These are phyloP conservation scores for Neosalanx taihuensis DNA, from an alignment of 2,797 vertebrate species.

Conservation along the genomic window DNA sequence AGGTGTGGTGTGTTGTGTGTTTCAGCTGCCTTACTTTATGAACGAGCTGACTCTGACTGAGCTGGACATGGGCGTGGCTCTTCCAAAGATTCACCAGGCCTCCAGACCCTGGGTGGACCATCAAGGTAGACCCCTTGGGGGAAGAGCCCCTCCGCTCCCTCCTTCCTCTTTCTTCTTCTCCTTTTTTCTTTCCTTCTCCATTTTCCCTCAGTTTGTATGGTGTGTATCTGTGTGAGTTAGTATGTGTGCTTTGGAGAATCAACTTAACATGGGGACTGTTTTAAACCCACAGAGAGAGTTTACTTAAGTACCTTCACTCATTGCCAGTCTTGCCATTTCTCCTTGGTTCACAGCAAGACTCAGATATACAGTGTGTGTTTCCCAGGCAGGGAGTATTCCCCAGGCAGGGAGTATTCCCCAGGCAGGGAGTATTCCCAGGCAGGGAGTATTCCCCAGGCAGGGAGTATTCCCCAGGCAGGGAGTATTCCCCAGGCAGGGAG, in stretches of 20 bases:
- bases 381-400: conserved; percentile 19
- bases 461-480: too few species aligned
- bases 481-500: too few species aligned
- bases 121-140: conserved; percentile 77
- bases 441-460: too few species aligned
- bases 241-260: too few species aligned
- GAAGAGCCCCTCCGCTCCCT: not conserved
- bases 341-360: conserved; percentile 29
- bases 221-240: not conserved
- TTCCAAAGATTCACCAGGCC: conserved; percentile 92
- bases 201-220: too few species aligned
- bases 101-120: conserved; percentile 91
- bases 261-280: not conserved
- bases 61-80: conserved; percentile 96
- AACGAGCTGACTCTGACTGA: conserved; percentile 96
- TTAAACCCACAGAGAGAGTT: not conserved
- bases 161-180: not conserved
- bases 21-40: conserved; percentile 96
- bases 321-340: conserved; percentile 28
- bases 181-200: not conserved
- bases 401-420: conserved; percentile 12
- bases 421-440: too few species aligned
- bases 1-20: conserved; percentile 22
- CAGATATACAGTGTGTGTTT: conserved; percentile 32
- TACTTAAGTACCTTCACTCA: not conserved